Conservation (phyloP, 2,113 vertebrate genomes). For the Chascanopsetta lugubris region DNA sequence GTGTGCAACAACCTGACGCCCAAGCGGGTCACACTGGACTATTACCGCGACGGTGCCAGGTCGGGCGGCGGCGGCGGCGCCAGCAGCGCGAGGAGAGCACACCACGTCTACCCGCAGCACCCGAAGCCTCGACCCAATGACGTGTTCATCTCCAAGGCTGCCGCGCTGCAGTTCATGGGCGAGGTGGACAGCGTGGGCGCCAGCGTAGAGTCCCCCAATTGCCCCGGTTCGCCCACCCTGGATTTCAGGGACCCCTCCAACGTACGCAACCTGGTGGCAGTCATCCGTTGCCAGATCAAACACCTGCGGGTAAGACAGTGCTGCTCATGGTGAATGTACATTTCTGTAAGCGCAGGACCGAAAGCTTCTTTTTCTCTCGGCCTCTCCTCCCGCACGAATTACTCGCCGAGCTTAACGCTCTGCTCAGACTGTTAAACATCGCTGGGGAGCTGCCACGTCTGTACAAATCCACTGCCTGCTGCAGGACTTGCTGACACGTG, state of each 20-base stretch:
- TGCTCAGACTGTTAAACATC: slow-evolving; percentile 44
- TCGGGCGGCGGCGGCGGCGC: slow-evolving; percentile 34
- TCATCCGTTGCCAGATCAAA: slow-evolving; percentile 86
- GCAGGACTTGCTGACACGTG: slow-evolving; percentile 39
- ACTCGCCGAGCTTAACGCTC: slow-evolving; percentile 28
- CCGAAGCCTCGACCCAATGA: slow-evolving; percentile 76
- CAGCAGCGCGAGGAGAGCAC: slow-evolving; percentile 44
- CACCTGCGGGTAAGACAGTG: slow-evolving; percentile 81
- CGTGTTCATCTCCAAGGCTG: slow-evolving; percentile 72
- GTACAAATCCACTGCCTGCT: slow-evolving; percentile 43
- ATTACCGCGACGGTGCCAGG: slow-evolving; percentile 79
- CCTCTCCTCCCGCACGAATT: slow-evolving; percentile 5
- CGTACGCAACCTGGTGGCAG: slow-evolving; percentile 80
- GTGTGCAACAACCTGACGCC: slow-evolving; percentile 86
- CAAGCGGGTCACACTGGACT: slow-evolving; percentile 85
- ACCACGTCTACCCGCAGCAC: slow-evolving; percentile 59
- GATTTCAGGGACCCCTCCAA: slow-evolving; percentile 85
- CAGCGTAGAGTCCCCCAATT: slow-evolving; percentile 71
- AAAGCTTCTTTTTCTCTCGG: not conserved
- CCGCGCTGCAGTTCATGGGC: slow-evolving; percentile 70
- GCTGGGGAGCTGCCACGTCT: slow-evolving; percentile 33
- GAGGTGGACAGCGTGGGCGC: slow-evolving; percentile 67
- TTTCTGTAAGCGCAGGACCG: not conserved
- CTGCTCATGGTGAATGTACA: not conserved
- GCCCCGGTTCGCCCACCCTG: slow-evolving; percentile 80